Evolutionary conservation across 1,140 invertebrate species (phyloP).

Genomic region (Halictus rubicundus): DNA sequence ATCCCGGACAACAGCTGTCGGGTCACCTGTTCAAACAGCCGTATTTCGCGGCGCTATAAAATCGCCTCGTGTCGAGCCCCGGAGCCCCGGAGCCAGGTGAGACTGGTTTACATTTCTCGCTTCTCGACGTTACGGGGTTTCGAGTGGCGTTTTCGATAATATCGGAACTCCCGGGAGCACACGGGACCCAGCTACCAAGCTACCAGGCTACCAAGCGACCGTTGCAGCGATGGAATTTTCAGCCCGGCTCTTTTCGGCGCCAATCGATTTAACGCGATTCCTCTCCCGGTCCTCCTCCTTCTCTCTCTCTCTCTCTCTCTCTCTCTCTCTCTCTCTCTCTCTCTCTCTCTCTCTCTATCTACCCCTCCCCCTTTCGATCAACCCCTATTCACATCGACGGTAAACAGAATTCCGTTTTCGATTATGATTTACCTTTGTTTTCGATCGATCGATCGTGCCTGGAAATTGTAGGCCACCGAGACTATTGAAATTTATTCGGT

Average conservation of each 20-base stretch:
- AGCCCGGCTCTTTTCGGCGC: not conserved
- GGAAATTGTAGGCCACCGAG: not conserved
- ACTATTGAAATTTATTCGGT: not conserved
- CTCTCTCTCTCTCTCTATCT: no score
- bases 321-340: no score
- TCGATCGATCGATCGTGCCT: not conserved
- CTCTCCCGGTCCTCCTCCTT: no score
- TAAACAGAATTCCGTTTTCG: not conserved
- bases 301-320: no score
- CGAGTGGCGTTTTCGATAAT: conserved; percentile 30
- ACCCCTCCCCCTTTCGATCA: not conserved
- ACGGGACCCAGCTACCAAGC: not conserved
- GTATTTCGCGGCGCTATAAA: conserved; percentile 52
- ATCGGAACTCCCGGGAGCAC: conserved; percentile 24
- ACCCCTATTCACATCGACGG: not conserved
- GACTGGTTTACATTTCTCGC: conserved; percentile 30
- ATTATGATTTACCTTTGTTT: conserved; percentile 13
- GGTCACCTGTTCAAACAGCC: conserved; percentile 65
- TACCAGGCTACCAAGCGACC: no score
- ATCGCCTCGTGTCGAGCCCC: conserved; percentile 37
- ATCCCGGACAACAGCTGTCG: conserved; percentile 60
- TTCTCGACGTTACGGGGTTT: conserved; percentile 21
- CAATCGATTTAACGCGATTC: not conserved
- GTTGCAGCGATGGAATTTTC: no score
- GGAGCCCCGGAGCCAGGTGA: conserved; percentile 48